These are phyloP conservation scores for Nyctibius grandis DNA, from an alignment of 2,797 vertebrate genomes.

Conservation along the genomic window DNA sequence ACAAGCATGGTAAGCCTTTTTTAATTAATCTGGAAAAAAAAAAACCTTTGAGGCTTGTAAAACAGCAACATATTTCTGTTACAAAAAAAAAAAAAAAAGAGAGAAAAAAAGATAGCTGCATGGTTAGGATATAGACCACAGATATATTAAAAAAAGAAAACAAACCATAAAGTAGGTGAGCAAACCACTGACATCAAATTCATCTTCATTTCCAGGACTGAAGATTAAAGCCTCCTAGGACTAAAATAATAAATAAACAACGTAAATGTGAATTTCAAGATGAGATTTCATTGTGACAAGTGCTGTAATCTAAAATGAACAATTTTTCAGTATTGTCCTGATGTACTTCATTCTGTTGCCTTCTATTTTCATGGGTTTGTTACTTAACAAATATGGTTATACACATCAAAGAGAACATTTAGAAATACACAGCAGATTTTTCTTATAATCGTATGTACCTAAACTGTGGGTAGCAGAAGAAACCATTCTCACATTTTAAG, in stretches of 20 bases:
- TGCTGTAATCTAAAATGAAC: constrained; percentile 32
- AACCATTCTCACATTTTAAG: neutral
- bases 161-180: neutral
- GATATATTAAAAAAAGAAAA: neutral
- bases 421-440: constrained; percentile 14
- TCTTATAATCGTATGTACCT: neutral
- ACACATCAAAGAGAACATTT: neutral
- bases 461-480: neutral
- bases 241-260: constrained; percentile 6
- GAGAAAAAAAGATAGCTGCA: neutral
- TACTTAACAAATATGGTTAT: constrained; percentile 44
- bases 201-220: neutral
- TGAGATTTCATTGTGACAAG: constrained; percentile 6
- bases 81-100: neutral
- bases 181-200: neutral
- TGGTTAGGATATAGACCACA: neutral
- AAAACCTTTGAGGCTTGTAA: neutral
- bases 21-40: constrained; percentile 36
- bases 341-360: constrained; percentile 42
- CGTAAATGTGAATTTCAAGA: neutral
- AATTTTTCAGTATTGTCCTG: constrained; percentile 28
- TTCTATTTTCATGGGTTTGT: constrained; percentile 47
- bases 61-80: constrained; percentile 22
- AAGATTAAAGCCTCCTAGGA: neutral
- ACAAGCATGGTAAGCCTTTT: constrained; percentile 44